phyloP scores from a whole-genome alignment of 2,888 invertebrate species.

The Tenthredo livida region DNA sequence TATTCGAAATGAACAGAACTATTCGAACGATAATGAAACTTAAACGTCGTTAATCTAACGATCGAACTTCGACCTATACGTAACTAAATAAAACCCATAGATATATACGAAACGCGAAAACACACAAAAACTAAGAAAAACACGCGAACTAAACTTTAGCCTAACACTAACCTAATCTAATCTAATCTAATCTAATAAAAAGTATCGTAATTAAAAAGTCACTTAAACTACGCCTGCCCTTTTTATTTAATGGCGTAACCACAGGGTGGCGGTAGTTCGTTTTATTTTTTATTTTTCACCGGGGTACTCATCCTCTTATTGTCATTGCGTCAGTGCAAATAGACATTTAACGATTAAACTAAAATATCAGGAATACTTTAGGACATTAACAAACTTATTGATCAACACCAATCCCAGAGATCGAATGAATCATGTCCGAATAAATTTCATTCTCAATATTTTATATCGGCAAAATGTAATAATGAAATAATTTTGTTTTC shows the following conservation, averaged over 20 bases:
- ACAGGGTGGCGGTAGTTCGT: constrained; percentile 16
- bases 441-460: not conserved
- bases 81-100: constrained; percentile 16
- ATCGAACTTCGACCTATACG: constrained; percentile 8
- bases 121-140: constrained; percentile 38
- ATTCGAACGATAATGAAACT: constrained; percentile 44
- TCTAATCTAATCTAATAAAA: constrained; percentile 41
- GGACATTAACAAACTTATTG: not conserved
- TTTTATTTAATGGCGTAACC: constrained; percentile 26
- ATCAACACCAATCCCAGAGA: not conserved
- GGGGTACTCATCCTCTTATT: constrained; percentile 57
- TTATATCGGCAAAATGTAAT: constrained; percentile 54
- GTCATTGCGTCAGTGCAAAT: constrained; percentile 52
- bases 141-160: constrained; percentile 43
- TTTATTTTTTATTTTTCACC: constrained; percentile 49
- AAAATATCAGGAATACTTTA: constrained; percentile 41
- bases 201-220: constrained; percentile 44
- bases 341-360: constrained; percentile 27
- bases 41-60: not conserved
- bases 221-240: constrained; percentile 24
- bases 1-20: constrained; percentile 37
- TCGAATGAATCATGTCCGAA: not conserved
- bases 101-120: constrained; percentile 16
- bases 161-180: constrained; percentile 41
- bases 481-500: constrained; percentile 32